Evolutionary conservation across 2,113 vertebrate species (phyloP).

Genomic region (Poeciliopsis prolifica): DNA sequence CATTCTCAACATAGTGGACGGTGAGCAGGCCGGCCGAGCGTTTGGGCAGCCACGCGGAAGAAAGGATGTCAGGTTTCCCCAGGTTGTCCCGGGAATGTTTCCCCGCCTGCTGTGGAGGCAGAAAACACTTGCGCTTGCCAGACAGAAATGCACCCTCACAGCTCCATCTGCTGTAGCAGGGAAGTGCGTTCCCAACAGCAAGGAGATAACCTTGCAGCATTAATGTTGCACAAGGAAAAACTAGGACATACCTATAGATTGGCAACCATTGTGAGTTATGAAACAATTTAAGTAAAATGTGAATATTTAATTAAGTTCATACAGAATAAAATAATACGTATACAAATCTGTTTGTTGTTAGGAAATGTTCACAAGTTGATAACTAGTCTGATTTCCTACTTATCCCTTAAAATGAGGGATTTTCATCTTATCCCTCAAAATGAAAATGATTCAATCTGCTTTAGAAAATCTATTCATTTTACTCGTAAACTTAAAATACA

Average conservation of each 20-base stretch:
- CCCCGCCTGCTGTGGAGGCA: constrained; percentile 31
- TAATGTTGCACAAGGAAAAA: background rate
- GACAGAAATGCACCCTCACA: constrained; percentile 29
- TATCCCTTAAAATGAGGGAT: background rate
- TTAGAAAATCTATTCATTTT: background rate
- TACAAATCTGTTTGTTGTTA: background rate
- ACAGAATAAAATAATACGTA: background rate
- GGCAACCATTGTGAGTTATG: background rate
- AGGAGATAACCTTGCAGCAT: background rate
- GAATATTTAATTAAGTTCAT: background rate
- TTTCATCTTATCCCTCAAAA: background rate
- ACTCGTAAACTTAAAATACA: too few species aligned
- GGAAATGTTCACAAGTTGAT: background rate
- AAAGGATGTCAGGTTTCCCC: constrained; percentile 60
- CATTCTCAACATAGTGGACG: constrained; percentile 93
- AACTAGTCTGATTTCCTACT: background rate
- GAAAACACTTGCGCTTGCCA: constrained; percentile 43
- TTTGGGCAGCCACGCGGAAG: constrained; percentile 49
- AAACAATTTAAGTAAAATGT: background rate
- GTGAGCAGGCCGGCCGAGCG: constrained; percentile 73
- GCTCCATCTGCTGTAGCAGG: constrained; percentile 42
- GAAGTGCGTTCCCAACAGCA: constrained; percentile 19
- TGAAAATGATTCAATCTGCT: background rate
- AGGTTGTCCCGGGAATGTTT: constrained; percentile 47
- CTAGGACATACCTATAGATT: background rate